Evolutionary conservation across 2,888 invertebrate genomes (phyloP), one percentile per base, ranked within the genome.

Genomic region (Metopia argyrocephala): DNA sequence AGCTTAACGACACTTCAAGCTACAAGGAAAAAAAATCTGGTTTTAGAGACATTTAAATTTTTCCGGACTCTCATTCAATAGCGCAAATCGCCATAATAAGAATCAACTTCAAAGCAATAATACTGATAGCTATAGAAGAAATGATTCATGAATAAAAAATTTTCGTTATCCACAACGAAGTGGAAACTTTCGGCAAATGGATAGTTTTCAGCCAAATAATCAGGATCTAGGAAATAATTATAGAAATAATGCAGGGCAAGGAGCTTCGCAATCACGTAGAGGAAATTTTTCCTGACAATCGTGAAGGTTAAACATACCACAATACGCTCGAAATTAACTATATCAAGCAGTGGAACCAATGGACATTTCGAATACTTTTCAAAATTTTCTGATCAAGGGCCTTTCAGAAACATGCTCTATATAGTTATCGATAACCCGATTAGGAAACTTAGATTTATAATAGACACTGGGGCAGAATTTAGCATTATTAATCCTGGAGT

Each of bases 381-480:
- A n/a, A n/a, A 62, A 38, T 31, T 65, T 65, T 52, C 28, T 50
- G 28, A 38, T 25, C 50, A 50, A 15, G 20, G 52, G 65, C 65
- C 65, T 31, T 31, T 52, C 50, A 50, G 52, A 50, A 52, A 65
- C 31, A 65, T 65, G 52, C n/a, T n/a, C n/a, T n/a, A n/a, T n/a
- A n/a, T n/a, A n/a, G n/a, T n/a, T n/a, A n/a, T n/a, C n/a, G n/a
- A n/a, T n/a, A n/a, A n/a, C 65, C 65, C 31, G n/a, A 5, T 64
- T 12, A 48, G 48, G 18, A 64, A 50, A 46, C 62, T 62, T 64
- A 64, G 6, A 50, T 62, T 45, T 4, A 7, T 64, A 48, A 64
- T 48, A 6, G 64, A 62, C 5, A 48, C 25, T 5, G 25, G 48
- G 18, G 61, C 62, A 27, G 62, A 48, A 12, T 64, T 64, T 46